phyloP scores from a whole-genome alignment of 2,888 invertebrate genomes.

The Heliconius aoede region DNA sequence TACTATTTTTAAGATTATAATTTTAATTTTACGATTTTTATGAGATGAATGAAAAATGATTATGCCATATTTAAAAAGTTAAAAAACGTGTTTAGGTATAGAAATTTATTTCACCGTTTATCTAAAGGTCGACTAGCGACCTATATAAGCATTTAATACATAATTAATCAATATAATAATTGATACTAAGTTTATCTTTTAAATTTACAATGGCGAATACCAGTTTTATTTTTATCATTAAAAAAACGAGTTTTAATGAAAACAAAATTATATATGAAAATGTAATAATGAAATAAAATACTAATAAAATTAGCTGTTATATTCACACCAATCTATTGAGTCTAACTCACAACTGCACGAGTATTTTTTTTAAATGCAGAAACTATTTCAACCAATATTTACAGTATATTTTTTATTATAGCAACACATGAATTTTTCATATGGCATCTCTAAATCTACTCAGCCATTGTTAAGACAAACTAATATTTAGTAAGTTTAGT shows the following conservation, averaged over 20 bases:
- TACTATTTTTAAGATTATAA: slow-evolving; percentile 69
- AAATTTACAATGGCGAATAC: slow-evolving; percentile 30
- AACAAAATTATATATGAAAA: slow-evolving; percentile 4
- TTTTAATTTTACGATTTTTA: slow-evolving; percentile 75
- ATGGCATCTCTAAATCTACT: neutral
- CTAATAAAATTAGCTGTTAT: slow-evolving; percentile 22
- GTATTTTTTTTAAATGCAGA: slow-evolving; percentile 42
- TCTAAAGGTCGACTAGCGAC: slow-evolving; percentile 18
- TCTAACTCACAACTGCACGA: slow-evolving; percentile 48
- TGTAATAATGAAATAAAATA: slow-evolving; percentile 16
- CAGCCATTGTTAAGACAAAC: neutral
- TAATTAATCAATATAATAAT: slow-evolving; percentile 9
- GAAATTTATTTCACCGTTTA: slow-evolving; percentile 66
- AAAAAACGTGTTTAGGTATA: slow-evolving; percentile 57
- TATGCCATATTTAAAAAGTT: neutral
- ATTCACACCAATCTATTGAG: slow-evolving; percentile 39
- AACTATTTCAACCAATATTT: slow-evolving; percentile 26
- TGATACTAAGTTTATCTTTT: slow-evolving; percentile 21
- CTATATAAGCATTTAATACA: slow-evolving; percentile 1
- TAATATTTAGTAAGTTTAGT: slow-evolving; percentile 1
- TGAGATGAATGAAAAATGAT: slow-evolving; percentile 45
- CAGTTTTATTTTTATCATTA: neutral
- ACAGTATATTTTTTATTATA: slow-evolving; percentile 8
- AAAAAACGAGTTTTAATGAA: neutral
- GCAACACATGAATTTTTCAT: slow-evolving; percentile 10